phyloP scores from a whole-genome alignment of 2,113 vertebrate genomes.

The Gavialis gangeticus region DNA sequence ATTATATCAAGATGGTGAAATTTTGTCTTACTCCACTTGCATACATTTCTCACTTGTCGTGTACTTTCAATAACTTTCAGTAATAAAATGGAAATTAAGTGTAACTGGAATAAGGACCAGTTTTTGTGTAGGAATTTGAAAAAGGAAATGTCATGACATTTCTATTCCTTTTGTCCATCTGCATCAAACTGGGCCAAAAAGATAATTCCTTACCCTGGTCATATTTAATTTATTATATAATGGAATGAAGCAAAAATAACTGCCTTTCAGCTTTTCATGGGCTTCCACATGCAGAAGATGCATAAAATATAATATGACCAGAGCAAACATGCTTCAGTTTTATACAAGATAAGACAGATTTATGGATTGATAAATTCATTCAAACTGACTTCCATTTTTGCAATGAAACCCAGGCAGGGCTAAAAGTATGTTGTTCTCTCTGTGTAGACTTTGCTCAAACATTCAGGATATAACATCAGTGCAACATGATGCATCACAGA shows the following conservation, averaged over 20 bases:
- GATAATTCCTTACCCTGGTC: background rate
- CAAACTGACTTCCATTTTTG: conserved; percentile 24
- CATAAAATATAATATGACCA: conserved; percentile 45
- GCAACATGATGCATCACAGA: background rate
- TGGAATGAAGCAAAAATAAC: background rate
- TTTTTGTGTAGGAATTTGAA: background rate
- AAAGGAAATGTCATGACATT: background rate
- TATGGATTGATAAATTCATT: background rate
- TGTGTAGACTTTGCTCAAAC: background rate
- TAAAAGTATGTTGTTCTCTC: background rate
- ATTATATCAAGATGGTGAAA: background rate
- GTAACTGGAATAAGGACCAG: background rate
- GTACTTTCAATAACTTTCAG: background rate
- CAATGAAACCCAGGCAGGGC: conserved; percentile 20
- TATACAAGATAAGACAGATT: conserved; percentile 51
- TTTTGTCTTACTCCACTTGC: background rate
- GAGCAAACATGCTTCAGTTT: conserved; percentile 67
- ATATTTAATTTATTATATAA: background rate
- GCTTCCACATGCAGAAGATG: conserved; percentile 48
- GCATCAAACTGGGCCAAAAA: background rate
- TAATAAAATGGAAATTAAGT: background rate
- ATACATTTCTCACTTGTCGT: background rate
- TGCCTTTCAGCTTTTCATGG: conserved; percentile 9
- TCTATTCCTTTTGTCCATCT: background rate
- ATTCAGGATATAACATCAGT: background rate